Evolutionary conservation across 2,113 vertebrate genomes (phyloP).

Genomic region (Hippoglossus stenolepis): DNA sequence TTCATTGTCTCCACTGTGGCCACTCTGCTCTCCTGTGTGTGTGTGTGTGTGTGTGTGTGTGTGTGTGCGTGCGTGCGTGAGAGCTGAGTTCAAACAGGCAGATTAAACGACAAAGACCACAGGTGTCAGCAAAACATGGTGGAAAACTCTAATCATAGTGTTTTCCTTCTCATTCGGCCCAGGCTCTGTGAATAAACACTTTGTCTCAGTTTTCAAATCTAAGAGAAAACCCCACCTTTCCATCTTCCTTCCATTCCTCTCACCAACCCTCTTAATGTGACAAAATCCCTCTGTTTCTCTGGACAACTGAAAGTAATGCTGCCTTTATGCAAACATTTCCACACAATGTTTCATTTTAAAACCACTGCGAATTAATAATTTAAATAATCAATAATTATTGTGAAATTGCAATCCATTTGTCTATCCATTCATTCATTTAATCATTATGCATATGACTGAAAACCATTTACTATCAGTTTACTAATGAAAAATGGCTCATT

Average conservation of each 20-base stretch:
- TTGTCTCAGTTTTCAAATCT: no score
- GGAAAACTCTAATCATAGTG: no score
- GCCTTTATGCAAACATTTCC: neutral
- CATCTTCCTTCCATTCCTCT: neutral
- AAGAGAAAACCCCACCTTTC: neutral
- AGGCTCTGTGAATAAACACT: no score
- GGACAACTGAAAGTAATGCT: neutral
- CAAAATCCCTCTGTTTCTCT: neutral
- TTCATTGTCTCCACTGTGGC: no score
- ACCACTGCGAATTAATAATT: no score
- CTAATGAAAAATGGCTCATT: conserved; percentile 26
- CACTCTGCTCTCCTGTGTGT: no score
- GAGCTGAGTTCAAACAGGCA: no score
- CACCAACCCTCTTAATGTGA: neutral
- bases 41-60: no score
- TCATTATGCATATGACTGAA: neutral
- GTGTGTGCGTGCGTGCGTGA: no score
- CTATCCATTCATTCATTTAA: conserved; percentile 4
- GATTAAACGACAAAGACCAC: no score
- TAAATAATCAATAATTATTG: neutral
- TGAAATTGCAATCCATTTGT: conserved; percentile 17
- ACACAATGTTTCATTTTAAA: no score
- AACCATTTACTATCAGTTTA: conserved; percentile 27
- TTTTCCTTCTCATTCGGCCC: neutral
- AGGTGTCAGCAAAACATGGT: no score